Base-by-base conservation (phyloP, 1,140 invertebrate genomes). In the Ctenoplectra terminalis region DNA sequence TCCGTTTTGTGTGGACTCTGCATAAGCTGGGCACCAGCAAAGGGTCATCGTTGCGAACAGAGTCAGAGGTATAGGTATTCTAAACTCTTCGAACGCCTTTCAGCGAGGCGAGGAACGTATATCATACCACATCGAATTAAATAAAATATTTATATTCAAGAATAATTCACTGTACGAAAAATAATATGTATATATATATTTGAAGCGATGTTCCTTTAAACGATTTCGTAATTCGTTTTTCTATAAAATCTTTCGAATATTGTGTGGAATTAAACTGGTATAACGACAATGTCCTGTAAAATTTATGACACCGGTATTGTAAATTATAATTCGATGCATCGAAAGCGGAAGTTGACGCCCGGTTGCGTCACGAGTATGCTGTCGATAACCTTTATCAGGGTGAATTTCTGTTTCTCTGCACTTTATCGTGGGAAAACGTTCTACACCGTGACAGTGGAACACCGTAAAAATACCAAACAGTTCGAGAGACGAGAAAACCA, bases 1-100 rank as follows among this genome's bases (percentile, higher is more conserved):
- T 87, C 78, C 37, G 73, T 72, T 72, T 79, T 29, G 81, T 26
- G 67, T 34, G 73, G 60, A 77, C 66, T 81, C 40, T 29, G 67
- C 66, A 70, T 77, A 86, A 75, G 85, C 75, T 17, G 77, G 54
- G 77, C 69, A 43, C 29, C 26, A 70, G 67, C 52, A 26, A 77
- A 52, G 85, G 86, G 84, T 87, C 61, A 81, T 86, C 86, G 71
- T 43, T 69, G 40, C 72, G 26, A 26, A 52, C 40, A 48, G 64
- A 31, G 31, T 17, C 48, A 40, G 20, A 70, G 48, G 60, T 37
- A 60, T 43, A 17, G 2, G n/a, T 1, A 0, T 1, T 31, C 20
- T 2, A 0, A 26, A 5, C 17, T 6, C 26, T 7, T 11, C 1
- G 4, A 7, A n/a, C 37, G 13, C 3, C 29, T 29, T 54, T 66